Evolutionary conservation across 2,113 vertebrate genomes (phyloP), one percentile per base, ranked within the genome.

Genomic region (Xyrauchen texanus): DNA sequence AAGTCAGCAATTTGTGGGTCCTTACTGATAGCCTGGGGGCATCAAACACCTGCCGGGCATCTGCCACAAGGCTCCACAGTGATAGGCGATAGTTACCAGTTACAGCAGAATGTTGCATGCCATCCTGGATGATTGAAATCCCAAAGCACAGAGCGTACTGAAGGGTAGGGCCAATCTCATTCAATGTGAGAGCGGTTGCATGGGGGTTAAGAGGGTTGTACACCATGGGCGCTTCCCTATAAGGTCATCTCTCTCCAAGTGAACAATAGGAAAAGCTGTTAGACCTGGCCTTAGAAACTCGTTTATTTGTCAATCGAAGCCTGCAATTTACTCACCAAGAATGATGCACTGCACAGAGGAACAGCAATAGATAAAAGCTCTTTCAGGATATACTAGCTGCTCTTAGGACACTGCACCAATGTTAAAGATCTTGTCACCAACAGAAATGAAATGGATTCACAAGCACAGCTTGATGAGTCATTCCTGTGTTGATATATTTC

Each of bases 201-300:
- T 57, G 44, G 63, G 69, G 67, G 57, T 69, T 60, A 21, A 44
- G 15, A 68, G 60, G 82, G 62, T 42, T 57, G 82, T 47, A 61
- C 44, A 46, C 9, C 58, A 52, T n/a, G 15, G 80, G 63, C 51
- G 44, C 51, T 81, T 78, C 82, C 82, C 61, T 81, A 78, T 53
- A 81, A 13, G 82, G 82, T 78, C 74, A 81, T 84, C 69, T 81
- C 69, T 78, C 64, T 58, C 34, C 6, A 64, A 65, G 51, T 61
- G 75, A 81, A 84, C 82, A 84, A 81, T 75, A 74, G 82, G 64
- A 73, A 58, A 53, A 80, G 78, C 71, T 74, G 71, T 74, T 74
- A 34, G 58, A 74, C 7, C 57, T 74, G 70, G 44, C 55, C 55
- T 58, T 58, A 58, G 13, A 58, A 72, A 44, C 44, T 9, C 5